These are phyloP conservation scores for Ichneumoninae sp. DNA, from an alignment of 2,888 invertebrate species.

Conservation along the genomic window DNA sequence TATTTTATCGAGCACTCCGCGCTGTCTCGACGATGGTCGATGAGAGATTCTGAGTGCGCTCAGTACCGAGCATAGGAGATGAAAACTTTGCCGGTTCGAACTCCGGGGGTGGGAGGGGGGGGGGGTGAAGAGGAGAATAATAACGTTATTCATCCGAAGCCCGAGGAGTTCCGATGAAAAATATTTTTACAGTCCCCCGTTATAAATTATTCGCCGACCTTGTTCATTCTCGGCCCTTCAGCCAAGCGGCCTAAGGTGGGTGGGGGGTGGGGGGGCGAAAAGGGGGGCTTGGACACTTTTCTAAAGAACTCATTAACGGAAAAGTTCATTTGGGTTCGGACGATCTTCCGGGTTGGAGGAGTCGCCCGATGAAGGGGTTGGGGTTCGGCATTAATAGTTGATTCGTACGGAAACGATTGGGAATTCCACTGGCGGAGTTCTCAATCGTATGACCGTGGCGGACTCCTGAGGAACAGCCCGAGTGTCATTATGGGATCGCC, in stretches of 20 bases:
- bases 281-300: constrained; percentile 80
- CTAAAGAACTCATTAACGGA: constrained; percentile 81
- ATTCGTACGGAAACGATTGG: constrained; percentile 76
- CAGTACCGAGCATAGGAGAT: constrained; percentile 11
- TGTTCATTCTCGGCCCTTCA: constrained; percentile 55
- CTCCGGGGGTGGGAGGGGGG: neutral
- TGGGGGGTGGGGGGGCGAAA: too few relatives aligned
- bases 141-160: constrained; percentile 48
- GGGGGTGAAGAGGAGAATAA: constrained; percentile 25
- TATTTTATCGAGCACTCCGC: constrained; percentile 63
- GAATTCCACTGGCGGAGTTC: constrained; percentile 76
- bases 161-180: constrained; percentile 68
- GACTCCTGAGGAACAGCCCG: constrained; percentile 33
- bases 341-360: constrained; percentile 38
- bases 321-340: constrained; percentile 72
- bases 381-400: constrained; percentile 77
- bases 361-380: constrained; percentile 29
- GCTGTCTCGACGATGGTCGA: constrained; percentile 28
- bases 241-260: too few relatives aligned
- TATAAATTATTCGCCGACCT: constrained; percentile 75
- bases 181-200: constrained; percentile 75
- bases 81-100: constrained; percentile 2
- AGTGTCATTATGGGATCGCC: constrained; percentile 45
- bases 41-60: constrained; percentile 8
- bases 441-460: constrained; percentile 68